Conservation (phyloP, 1,140 invertebrate genomes). For the Hestina assimilis region DNA sequence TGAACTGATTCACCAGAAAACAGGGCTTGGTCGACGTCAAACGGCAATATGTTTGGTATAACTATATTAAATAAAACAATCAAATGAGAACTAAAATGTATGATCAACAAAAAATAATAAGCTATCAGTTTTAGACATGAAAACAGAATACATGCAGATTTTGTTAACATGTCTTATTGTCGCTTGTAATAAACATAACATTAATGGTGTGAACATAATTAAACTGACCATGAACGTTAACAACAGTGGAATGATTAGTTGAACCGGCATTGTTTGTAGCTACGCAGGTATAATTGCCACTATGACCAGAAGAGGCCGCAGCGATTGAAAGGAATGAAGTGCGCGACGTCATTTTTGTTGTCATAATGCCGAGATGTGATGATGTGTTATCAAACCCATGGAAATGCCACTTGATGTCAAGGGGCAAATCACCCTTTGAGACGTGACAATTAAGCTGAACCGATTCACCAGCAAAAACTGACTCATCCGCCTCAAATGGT, state of each 20-base stretch:
- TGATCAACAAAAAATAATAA: slow-evolving; percentile 45
- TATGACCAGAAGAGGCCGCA: slow-evolving; percentile 86
- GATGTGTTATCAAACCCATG: slow-evolving; percentile 82
- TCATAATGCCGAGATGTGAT: slow-evolving; percentile 83
- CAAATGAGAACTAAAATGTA: slow-evolving; percentile 40
- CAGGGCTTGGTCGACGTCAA: slow-evolving; percentile 64
- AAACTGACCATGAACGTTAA: slow-evolving; percentile 86
- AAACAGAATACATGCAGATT: slow-evolving; percentile 66
- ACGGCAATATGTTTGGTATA: slow-evolving; percentile 80
- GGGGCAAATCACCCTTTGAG: slow-evolving; percentile 86
- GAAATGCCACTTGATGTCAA: slow-evolving; percentile 88
- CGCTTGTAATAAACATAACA: slow-evolving; percentile 41
- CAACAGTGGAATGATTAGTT: slow-evolving; percentile 82
- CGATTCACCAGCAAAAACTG: slow-evolving; percentile 88
- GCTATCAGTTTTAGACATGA: slow-evolving; percentile 46
- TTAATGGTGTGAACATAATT: slow-evolving; percentile 42
- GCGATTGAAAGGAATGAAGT: slow-evolving; percentile 88
- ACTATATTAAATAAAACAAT: slow-evolving; percentile 66
- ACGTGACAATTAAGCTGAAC: slow-evolving; percentile 88
- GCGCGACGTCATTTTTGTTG: slow-evolving; percentile 86
- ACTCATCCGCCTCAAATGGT: slow-evolving; percentile 87
- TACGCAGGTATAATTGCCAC: slow-evolving; percentile 89
- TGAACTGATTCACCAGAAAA: slow-evolving; percentile 82
- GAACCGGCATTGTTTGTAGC: slow-evolving; percentile 86
- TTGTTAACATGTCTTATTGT: slow-evolving; percentile 44